These are phyloP conservation scores for Carassius auratus DNA, from an alignment of 2,113 vertebrate genomes.

Conservation along the genomic window DNA sequence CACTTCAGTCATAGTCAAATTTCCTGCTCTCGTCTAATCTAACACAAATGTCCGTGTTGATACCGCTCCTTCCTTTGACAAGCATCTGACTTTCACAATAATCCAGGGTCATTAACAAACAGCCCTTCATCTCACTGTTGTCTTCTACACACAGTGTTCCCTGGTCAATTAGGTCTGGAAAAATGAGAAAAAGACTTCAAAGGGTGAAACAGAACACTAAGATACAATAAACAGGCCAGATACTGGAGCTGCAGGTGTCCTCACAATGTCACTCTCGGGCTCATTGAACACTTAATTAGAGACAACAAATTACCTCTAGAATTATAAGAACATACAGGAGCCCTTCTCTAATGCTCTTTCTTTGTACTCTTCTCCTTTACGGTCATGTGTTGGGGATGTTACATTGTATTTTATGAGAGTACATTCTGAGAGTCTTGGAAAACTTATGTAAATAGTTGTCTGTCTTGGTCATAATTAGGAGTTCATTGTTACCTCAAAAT, in stretches of 20 bases:
- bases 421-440: neutral
- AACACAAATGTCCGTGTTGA: neutral
- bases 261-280: conserved; percentile 50
- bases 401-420: neutral
- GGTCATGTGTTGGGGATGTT: too few relatives aligned
- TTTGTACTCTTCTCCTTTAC: too few relatives aligned
- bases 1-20: neutral
- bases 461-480: neutral
- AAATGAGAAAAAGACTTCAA: conserved; percentile 57
- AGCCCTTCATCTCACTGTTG: neutral
- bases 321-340: conserved; percentile 6
- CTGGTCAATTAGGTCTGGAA: conserved; percentile 47
- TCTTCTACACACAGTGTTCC: conserved; percentile 6
- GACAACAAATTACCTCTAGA: conserved; percentile 47
- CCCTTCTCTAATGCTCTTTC: conserved; percentile 1
- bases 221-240: conserved; percentile 44
- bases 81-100: conserved; percentile 19
- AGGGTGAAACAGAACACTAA: conserved; percentile 35
- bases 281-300: conserved; percentile 50
- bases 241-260: conserved; percentile 55
- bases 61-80: neutral
- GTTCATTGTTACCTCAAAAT: neutral
- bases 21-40: neutral
- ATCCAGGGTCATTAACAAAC: conserved; percentile 27
- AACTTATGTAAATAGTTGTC: neutral